Conservation (phyloP, 2,888 invertebrate genomes). For the Xestoiulus laeticollis region DNA sequence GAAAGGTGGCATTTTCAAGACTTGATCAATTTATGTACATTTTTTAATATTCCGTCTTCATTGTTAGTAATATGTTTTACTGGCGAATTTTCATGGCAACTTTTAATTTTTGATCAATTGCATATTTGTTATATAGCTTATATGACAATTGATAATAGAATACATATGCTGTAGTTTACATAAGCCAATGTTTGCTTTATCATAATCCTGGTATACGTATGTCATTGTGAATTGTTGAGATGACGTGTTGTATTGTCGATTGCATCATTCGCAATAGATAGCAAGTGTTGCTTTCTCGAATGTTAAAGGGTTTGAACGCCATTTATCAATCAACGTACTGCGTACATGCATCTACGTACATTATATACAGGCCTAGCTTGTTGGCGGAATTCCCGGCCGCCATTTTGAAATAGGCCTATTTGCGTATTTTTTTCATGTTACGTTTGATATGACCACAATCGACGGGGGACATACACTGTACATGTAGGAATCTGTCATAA, state of each 20-base stretch:
- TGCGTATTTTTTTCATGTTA: too few species aligned
- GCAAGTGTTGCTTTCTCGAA: neutral
- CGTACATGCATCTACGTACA: too few species aligned
- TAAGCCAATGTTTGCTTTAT: neutral
- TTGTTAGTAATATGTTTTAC: too few species aligned
- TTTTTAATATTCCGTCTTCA: too few species aligned
- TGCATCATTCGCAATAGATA: neutral
- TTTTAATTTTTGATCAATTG: neutral
- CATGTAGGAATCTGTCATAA: too few species aligned
- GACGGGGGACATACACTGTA: too few species aligned
- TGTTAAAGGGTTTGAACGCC: neutral
- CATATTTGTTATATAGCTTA: neutral
- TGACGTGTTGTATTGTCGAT: conserved; percentile 19
- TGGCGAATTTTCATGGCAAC: neutral
- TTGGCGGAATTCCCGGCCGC: too few species aligned
- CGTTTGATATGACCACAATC: too few species aligned
- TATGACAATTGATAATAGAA: neutral
- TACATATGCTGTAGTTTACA: neutral
- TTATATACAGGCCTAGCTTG: too few species aligned
- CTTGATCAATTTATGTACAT: too few species aligned
- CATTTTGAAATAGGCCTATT: too few species aligned
- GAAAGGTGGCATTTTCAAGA: too few species aligned
- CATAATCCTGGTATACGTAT: neutral
- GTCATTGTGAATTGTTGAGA: conserved; percentile 4
- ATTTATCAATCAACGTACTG: neutral